Base-by-base conservation (phyloP, 2,113 vertebrate genomes). In the Ardeotis arabs region DNA sequence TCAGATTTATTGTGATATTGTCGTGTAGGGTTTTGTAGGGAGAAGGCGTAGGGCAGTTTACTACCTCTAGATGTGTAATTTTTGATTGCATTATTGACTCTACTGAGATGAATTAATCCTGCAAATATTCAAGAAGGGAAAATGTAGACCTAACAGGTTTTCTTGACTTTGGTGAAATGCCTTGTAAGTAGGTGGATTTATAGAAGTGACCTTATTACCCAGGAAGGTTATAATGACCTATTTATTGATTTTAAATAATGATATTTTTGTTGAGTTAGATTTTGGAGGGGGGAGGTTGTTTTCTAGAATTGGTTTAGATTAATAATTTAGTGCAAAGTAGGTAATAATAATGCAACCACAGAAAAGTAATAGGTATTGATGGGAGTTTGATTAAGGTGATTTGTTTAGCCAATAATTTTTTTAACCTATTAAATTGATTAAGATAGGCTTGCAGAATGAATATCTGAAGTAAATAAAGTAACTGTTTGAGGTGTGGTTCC, bases 201-300 rank as follows among this genome's bases (percentile, higher is more conserved):
- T 66, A 82, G 87, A 83, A 89, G 45, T 82, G 87, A 95, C 91
- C 84, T 31, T 84, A 29, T 82, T 91, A 89, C 62, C 17, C 62
- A 89, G 49, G 77, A 93, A 97, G 75, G 66, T 87, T 93, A 87
- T 93, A 96, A 95, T 84, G 84, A 87, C 66, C 53, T 82, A 41
- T 84, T 78, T 82, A 94, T 97, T 96, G 96, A 96, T 94, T 79
- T 82, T 49, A 95, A 97, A 91, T 94, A 87, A 82, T 76, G 60
- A n/a, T 84, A 72, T 91, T 95, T 95, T 91, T 93, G 44, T 93
- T 91, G 87, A 91, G 87, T 89, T 96, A 85, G 69, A n/a, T 85
- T 91, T 95, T 94, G 55, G 58, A 82, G 22, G 66, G 49, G 21
- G n/a, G 6, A 56, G 15, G 58, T 50, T 84, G 69, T 63, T 94